Evolutionary conservation across 1,140 invertebrate species (phyloP), one percentile per base, ranked within the genome.

Genomic region (Drosophila simulans): DNA sequence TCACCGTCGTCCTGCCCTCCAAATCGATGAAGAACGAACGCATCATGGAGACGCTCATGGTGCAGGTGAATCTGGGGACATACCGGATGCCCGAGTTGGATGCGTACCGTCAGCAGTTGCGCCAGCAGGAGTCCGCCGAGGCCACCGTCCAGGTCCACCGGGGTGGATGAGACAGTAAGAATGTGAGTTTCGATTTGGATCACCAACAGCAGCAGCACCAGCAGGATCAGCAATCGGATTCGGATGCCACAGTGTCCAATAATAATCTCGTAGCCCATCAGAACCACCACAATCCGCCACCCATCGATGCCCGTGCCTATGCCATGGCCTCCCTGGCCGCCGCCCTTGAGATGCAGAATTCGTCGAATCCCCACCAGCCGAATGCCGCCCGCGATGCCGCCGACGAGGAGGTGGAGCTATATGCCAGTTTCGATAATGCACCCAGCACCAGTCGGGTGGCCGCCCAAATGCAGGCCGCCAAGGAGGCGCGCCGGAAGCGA

Each of bases 21-120:
- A 98, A 98, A 92, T 97, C 97, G 13, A 98, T 98, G 74, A 97
- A 97, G 86, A 98, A 98, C 92, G 97, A 98, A 91, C 94, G 96
- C 34, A 98, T 98, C 68, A 94, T 98, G 65, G 97, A 98, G 92
- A 98, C 97, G 0, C 93, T 98, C 25, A 97, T 98, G 96, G 97
- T 96, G 90, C 97, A 98, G 93, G 97, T 97, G 35, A 98, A 98
- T 92, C 95, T 97, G 1, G 97, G 97, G 25, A 98, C 98, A 94
- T 98, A 97, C 93, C 94, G 97, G 35, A 97, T 98, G 85, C 96
- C 98, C 86, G 97, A 98, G 86, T 92, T 98, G 71, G 96, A 97
- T 93, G 97, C 96, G 64, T 98, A 97, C 92, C 96, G 97, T 76
- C 96, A 96, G 92, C 95, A 96, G 81, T 93, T 98, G 85, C 95